phyloP scores from a whole-genome alignment of 2,888 invertebrate genomes.

The Macrosiphum euphorbiae region DNA sequence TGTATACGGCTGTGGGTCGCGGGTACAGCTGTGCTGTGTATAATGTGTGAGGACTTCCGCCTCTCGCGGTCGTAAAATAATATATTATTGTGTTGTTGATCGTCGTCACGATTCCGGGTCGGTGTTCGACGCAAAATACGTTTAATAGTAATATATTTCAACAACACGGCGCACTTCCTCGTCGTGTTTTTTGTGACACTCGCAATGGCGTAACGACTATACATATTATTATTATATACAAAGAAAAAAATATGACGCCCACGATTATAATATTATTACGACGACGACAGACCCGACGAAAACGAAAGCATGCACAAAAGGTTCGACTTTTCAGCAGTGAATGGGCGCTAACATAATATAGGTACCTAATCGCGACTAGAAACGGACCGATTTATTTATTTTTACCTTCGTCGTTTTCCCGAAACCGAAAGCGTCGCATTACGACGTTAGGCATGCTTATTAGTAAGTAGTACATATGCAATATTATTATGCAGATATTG shows the following conservation, averaged over 20 bases:
- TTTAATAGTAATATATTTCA: background rate
- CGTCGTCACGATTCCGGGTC: background rate
- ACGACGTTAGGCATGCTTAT: background rate
- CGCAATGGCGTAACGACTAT: background rate
- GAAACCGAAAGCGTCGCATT: background rate
- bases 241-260: background rate
- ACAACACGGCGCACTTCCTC: background rate
- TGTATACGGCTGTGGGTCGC: background rate
- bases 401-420: background rate
- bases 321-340: background rate
- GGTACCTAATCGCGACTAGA: background rate
- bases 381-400: background rate
- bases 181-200: background rate
- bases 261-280: background rate
- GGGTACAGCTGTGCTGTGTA: background rate
- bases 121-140: background rate
- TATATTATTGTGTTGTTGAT: background rate
- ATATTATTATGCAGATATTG: background rate
- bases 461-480: background rate
- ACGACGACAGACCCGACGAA: background rate
- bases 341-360: background rate
- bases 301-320: background rate
- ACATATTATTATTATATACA: background rate
- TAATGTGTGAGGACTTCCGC: conserved; percentile 6
- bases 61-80: conserved; percentile 12